Percentiles rank a stretch among this genome's conserved stretches.
Conservation (phyloP, 2,113 vertebrate genomes). For the Myrmecophaga tridactyla region DNA sequence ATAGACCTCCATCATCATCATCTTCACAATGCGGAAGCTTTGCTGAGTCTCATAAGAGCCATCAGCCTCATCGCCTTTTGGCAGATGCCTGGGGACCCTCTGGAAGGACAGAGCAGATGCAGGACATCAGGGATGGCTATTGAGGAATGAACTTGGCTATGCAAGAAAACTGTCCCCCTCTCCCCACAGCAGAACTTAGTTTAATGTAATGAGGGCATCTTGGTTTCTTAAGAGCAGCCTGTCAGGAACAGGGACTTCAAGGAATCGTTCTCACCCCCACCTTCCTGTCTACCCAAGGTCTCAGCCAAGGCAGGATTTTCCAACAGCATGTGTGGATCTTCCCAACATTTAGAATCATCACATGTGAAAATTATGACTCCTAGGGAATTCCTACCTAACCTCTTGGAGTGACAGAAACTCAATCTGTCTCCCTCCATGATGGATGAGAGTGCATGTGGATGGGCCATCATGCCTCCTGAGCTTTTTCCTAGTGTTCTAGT, state of each 20-base stretch:
- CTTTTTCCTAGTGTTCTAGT: too few relatives aligned
- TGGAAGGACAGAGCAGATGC: not conserved
- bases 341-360: not conserved
- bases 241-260: not conserved
- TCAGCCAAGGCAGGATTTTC: not conserved
- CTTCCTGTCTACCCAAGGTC: fast-evolving
- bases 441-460: not conserved
- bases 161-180: not conserved
- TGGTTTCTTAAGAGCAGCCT: too few relatives aligned
- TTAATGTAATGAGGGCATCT: too few relatives aligned
- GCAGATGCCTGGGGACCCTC: not conserved
- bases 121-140: not conserved
- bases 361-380: not conserved
- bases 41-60: not conserved
- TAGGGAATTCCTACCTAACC: not conserved
- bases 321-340: not conserved
- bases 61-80: not conserved
- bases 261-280: not conserved
- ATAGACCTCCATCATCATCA: not conserved
- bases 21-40: not conserved
- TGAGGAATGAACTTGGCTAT: not conserved
- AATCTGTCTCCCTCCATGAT: not conserved
- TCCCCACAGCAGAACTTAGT: not conserved
- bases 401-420: not conserved
- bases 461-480: not conserved